Evolutionary conservation across 2,797 vertebrate species (phyloP).

Genomic region (Pristis pectinata): DNA sequence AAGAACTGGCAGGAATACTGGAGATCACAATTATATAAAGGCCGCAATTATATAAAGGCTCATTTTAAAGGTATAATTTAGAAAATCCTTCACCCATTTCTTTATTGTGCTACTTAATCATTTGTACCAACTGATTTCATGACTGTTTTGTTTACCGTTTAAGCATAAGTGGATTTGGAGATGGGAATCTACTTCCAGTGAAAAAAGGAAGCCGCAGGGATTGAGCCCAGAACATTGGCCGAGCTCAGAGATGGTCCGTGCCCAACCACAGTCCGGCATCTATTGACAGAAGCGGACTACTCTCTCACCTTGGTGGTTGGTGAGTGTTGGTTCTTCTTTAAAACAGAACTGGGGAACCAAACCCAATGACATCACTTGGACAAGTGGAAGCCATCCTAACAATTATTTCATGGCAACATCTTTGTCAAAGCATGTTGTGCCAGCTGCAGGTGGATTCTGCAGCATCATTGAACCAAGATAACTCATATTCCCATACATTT

Average conservation of each 20-base stretch:
- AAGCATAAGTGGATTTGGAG: not conserved
- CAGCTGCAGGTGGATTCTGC: not conserved
- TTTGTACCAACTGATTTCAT: not conserved
- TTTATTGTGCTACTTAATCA: not conserved
- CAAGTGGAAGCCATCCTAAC: not conserved
- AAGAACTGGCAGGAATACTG: not conserved
- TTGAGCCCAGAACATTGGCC: not conserved
- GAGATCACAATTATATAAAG: not conserved
- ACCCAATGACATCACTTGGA: not conserved
- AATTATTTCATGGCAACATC: not conserved
- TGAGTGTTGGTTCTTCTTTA: not conserved
- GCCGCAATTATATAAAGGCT: not conserved
- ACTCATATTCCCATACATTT: not conserved
- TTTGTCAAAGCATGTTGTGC: not conserved
- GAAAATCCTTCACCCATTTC: not conserved
- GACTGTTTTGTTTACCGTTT: not conserved
- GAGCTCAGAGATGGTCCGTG: not conserved
- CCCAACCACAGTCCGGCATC: too few species aligned
- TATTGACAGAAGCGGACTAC: not conserved
- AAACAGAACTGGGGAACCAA: not conserved
- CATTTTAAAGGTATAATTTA: not conserved
- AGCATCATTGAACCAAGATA: not conserved
- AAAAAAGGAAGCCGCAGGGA: not conserved
- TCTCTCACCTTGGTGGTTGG: not conserved
- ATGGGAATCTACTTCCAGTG: not conserved